Evolutionary conservation across 2,888 invertebrate genomes (phyloP), one percentile per base, ranked within the genome.

Genomic region (Unio delphinus): DNA sequence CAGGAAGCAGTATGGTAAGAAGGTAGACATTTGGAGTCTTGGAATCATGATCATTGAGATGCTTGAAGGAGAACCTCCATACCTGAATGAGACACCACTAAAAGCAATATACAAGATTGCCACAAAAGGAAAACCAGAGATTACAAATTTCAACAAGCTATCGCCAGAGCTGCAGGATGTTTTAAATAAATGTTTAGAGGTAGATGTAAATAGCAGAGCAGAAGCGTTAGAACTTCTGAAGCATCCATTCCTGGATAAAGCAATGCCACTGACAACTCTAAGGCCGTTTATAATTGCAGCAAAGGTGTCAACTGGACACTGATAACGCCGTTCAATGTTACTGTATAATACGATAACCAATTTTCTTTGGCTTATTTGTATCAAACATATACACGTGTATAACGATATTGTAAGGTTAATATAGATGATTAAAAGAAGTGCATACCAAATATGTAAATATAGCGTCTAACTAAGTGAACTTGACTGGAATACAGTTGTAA

Each of bases 11-110:
- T 98, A 98, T 83, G 97, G 97, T 15, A 96, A 96, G 87, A 96
- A 96, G 81, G 91, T 91, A n/a, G 91, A 91, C 75, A 88, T 91
- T 58, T 90, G 90, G 89, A 87, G 86, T 0, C 92, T 98, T 69
- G 97, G 97, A n/a, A 98, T 99, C 75, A 98, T 99, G 98, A 96
- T 96, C 1, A 96, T 99, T 69, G 97, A 97, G 91, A 96, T 96
- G 96, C 95, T 99, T 66, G 97, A 98, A 89, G 98, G 98, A 0
- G 96, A 97, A 88, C 98, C 98, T 0, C 99, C 99, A 0, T 99
- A 99, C 89, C 93, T 99, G 90, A 95, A 96, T 85, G 98, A 99
- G 90, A 95, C 96, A 0, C 98, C 98, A 0, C 90, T 98, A 34
- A 88, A 91, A 80, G 97, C 98, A 20, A 92, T 99, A 64, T 99